Conservation (phyloP, 2,888 invertebrate species). For the Cyaniris semiargus region DNA sequence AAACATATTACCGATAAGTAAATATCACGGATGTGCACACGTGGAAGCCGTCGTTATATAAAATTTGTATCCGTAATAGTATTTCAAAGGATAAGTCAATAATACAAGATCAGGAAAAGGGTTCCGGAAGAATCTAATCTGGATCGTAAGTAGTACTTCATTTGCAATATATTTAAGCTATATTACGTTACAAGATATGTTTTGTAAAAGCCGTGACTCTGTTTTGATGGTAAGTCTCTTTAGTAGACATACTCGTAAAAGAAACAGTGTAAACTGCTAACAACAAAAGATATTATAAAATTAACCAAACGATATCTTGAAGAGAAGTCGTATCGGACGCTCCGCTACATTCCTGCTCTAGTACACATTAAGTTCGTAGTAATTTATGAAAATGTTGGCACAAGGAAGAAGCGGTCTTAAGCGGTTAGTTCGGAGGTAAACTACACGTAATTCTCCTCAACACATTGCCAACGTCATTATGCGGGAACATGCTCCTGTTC, state of each 20-base stretch:
- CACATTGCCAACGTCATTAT: constrained; percentile 13
- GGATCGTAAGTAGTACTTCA: neutral
- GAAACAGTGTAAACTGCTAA: neutral
- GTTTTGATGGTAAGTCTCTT: neutral
- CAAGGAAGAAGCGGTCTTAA: constrained; percentile 4
- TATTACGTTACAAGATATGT: no score
- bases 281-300: neutral
- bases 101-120: neutral
- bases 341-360: neutral
- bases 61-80: neutral
- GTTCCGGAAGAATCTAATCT: neutral
- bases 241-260: neutral
- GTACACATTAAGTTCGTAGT: constrained; percentile 14
- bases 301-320: neutral
- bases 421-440: neutral
- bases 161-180: neutral
- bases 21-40: neutral
- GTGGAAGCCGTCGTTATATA: neutral
- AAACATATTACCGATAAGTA: neutral
- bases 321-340: neutral
- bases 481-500: neutral
- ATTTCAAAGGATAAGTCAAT: neutral
- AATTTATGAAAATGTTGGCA: constrained; percentile 28
- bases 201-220: neutral
- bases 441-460: constrained; percentile 23